These are phyloP conservation scores for Acrocephalus kingi DNA, from an alignment of 2,113 vertebrate species.

Conservation along the genomic window DNA sequence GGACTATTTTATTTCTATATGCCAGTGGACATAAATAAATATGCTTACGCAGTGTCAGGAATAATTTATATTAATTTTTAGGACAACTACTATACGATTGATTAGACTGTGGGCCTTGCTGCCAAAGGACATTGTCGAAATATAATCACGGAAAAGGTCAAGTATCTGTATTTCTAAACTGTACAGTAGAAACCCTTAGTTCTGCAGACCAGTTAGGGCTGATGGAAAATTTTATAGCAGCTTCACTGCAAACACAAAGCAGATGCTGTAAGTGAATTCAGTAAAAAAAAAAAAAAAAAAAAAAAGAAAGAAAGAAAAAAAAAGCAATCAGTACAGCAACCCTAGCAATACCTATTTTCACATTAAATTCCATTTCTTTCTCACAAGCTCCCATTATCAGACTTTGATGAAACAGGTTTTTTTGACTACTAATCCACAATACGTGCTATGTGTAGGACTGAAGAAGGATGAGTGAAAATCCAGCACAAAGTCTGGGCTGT, in stretches of 20 bases:
- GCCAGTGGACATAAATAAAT: not conserved
- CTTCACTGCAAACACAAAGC: constrained; percentile 5
- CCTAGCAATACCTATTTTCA: constrained; percentile 5
- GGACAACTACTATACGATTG: not conserved
- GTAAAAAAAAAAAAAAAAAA: not conserved
- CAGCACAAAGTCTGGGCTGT: not conserved
- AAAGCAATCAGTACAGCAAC: not conserved
- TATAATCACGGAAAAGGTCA: constrained; percentile 42
- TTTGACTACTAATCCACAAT: constrained; percentile 27
- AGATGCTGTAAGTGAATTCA: constrained; percentile 3
- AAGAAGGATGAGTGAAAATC: not conserved
- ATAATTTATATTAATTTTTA: constrained; percentile 40
- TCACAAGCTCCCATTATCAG: constrained; percentile 3
- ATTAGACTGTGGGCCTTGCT: not conserved
- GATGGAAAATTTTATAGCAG: not conserved
- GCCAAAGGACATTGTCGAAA: constrained; percentile 26
- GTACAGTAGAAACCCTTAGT: constrained; percentile 2
- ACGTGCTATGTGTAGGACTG: not conserved
- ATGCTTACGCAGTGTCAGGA: not conserved
- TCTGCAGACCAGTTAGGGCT: not conserved
- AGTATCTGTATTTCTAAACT: constrained; percentile 35
- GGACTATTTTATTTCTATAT: not conserved
- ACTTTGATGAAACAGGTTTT: constrained; percentile 16
- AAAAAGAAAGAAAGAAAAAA: not conserved
- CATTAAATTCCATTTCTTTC: constrained; percentile 51